Evolutionary conservation across 2,888 invertebrate genomes (phyloP).

Genomic region (Cactoblastis cactorum): DNA sequence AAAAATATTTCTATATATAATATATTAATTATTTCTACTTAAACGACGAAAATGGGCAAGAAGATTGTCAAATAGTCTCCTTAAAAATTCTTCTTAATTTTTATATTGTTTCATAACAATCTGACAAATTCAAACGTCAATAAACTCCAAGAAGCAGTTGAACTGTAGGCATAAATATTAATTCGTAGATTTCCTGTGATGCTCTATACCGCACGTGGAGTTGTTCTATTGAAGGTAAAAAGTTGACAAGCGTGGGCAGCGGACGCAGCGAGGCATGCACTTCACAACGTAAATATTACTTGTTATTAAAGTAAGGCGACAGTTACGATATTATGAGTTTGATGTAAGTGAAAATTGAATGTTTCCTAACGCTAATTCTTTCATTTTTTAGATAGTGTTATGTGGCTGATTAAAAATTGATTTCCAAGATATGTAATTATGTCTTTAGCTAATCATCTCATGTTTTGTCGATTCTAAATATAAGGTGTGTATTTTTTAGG

Average conservation of each 20-base stretch:
- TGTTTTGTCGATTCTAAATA: no score
- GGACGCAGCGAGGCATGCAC: slow-evolving; percentile 26
- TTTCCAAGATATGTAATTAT: no score
- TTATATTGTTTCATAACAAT: no score
- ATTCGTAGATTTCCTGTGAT: background rate
- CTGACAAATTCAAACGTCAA: background rate
- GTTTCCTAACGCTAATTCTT: background rate
- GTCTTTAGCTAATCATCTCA: no score
- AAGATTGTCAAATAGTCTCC: no score
- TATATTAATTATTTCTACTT: no score
- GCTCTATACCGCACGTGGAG: slow-evolving; percentile 20
- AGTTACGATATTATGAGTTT: slow-evolving; percentile 22
- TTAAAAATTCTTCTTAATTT: no score
- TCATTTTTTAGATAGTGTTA: no score
- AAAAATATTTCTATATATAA: no score
- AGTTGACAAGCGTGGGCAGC: slow-evolving; percentile 33
- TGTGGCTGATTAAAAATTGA: no score
- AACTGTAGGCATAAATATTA: background rate
- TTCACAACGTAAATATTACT: slow-evolving; percentile 12
- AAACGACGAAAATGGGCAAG: no score
- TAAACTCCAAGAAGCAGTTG: background rate
- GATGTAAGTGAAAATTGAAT: background rate
- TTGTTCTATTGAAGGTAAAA: slow-evolving; percentile 20
- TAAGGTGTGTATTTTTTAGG: no score
- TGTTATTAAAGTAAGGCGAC: slow-evolving; percentile 19